Evolutionary conservation across 1,140 invertebrate species (phyloP), one percentile per base, ranked within the genome.

Genomic region (Papilio machaon): DNA sequence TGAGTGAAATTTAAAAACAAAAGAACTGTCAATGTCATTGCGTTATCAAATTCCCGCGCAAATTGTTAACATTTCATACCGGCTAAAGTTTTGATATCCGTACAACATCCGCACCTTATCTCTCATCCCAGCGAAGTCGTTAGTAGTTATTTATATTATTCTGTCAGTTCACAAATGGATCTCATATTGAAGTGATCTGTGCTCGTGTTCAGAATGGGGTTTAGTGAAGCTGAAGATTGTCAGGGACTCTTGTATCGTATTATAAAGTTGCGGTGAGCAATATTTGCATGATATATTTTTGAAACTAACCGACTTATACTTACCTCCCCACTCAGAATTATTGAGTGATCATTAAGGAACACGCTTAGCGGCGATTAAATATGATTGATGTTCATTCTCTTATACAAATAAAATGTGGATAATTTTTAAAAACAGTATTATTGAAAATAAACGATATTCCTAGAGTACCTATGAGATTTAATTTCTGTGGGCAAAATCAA

Each of bases 231-330:
- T 43, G 82, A 82, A 52, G 81, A 86, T 13, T 84, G 73, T 30
- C 73, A 81, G 43, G 83, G 84, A 15, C 73, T 86, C 0, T 80
- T 90, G 43, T 84, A 81, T 73, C 84, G 87, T 60, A 87, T 90
- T 49, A 83, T 82, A 70, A 87, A 84, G 73, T 79, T 83, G 8
- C 82, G 88, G 88, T 89, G 60, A 89, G 82, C 76, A 5, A 15
- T 38, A 73, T n/a, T 19, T 19, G 73, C 73, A 73, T 47, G 17
- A 47, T 7, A 73, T 43, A 47, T 19, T 46, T 43, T 47, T 64
- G 6, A 64, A 64, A 64, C 1, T 58, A 8, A 58, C 60, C 17
- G 15, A n/a, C 54, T 49, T 47, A 8, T 47, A 47, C 46, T 47
- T 49, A 13, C 47, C 5, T 49, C 13, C 17, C 5, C 17, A n/a